phyloP scores from a whole-genome alignment of 2,888 invertebrate species.

The Ptychoptera albimana region DNA sequence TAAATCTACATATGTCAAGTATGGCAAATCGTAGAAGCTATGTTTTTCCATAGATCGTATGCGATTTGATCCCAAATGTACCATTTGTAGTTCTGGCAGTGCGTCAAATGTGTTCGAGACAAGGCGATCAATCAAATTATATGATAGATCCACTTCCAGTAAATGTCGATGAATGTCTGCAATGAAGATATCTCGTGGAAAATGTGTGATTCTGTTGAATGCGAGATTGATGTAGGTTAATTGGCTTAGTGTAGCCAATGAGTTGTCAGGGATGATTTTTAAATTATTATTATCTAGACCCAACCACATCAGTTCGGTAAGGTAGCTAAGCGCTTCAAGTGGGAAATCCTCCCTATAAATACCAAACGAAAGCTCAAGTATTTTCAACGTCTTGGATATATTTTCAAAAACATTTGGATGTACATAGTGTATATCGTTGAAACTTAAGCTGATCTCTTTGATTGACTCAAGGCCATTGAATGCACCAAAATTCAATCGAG shows the following conservation, averaged over 20 bases:
- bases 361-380: slow-evolving; percentile 73
- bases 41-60: slow-evolving; percentile 51
- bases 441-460: slow-evolving; percentile 78
- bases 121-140: slow-evolving; percentile 58
- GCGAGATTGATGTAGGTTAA: slow-evolving; percentile 72
- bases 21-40: slow-evolving; percentile 61
- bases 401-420: slow-evolving; percentile 67
- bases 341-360: slow-evolving; percentile 66
- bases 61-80: slow-evolving; percentile 65
- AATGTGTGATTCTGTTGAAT: slow-evolving; percentile 59
- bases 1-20: slow-evolving; percentile 65
- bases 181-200: slow-evolving; percentile 53
- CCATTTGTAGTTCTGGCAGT: slow-evolving; percentile 54
- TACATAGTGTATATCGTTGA: slow-evolving; percentile 73
- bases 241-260: slow-evolving; percentile 49
- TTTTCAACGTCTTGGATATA: slow-evolving; percentile 58
- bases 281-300: slow-evolving; percentile 80
- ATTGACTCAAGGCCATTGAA: slow-evolving; percentile 59
- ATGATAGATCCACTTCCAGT: slow-evolving; percentile 63
- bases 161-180: slow-evolving; percentile 53
- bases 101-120: slow-evolving; percentile 53
- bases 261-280: slow-evolving; percentile 51
- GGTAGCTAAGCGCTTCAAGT: slow-evolving; percentile 54
- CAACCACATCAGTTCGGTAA: slow-evolving; percentile 63
- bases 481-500: slow-evolving; percentile 50